These are phyloP conservation scores for Leptinotarsa defecta DNA, from an alignment of 1,140 invertebrate genomes.

Conservation along the genomic window DNA sequence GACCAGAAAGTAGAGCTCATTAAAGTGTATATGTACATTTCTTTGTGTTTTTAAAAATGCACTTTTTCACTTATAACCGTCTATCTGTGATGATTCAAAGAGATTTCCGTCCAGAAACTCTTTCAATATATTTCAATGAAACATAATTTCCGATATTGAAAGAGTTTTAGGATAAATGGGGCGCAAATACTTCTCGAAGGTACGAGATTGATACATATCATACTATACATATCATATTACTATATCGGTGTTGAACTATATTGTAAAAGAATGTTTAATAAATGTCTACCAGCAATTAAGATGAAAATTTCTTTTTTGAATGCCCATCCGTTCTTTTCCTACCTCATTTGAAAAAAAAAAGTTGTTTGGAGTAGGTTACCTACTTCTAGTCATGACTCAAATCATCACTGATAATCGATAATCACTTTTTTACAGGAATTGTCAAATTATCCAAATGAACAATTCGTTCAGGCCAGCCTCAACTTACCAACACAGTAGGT, in stretches of 20 bases:
- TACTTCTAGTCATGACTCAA: too few relatives aligned
- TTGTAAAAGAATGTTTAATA: constrained; percentile 52
- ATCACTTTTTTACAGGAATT: too few relatives aligned
- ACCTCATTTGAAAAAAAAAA: too few relatives aligned
- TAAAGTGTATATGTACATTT: too few relatives aligned
- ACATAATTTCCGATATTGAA: constrained; percentile 9
- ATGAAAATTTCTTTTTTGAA: neutral
- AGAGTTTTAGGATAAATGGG: constrained; percentile 25
- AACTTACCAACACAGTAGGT: too few relatives aligned
- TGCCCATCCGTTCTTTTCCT: too few relatives aligned
- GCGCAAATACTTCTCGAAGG: constrained; percentile 40
- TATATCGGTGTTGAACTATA: constrained; percentile 54
- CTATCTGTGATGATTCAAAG: constrained; percentile 51
- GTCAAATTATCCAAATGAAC: too few relatives aligned
- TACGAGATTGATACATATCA: constrained; percentile 53
- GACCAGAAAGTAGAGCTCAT: too few relatives aligned
- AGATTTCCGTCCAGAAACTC: constrained; percentile 31
- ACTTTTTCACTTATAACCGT: constrained; percentile 43
- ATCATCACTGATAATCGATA: too few relatives aligned
- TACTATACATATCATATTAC: constrained; percentile 54
- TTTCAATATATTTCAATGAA: constrained; percentile 19
- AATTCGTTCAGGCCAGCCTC: too few relatives aligned
- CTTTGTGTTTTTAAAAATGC: too few relatives aligned
- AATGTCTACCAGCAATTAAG: constrained; percentile 52
- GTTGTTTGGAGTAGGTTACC: too few relatives aligned